These are phyloP conservation scores for Eupsilia transversa DNA, from an alignment of 2,888 invertebrate genomes.

Conservation along the genomic window DNA sequence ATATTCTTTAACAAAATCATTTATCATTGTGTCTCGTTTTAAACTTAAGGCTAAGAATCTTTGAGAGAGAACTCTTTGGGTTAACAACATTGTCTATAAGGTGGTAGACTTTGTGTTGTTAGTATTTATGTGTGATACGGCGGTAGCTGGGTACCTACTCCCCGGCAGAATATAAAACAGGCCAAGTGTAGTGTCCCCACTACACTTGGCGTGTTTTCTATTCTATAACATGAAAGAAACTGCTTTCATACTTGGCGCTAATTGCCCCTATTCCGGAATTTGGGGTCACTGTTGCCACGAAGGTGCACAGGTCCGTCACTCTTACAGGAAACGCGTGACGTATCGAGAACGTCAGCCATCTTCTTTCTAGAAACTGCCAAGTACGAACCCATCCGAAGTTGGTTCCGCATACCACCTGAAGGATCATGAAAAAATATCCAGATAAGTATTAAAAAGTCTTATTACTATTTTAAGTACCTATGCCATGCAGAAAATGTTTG, in stretches of 20 bases:
- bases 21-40: neutral
- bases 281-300: conserved; percentile 73
- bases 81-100: neutral
- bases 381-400: conserved; percentile 83
- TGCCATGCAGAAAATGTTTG: neutral
- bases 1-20: neutral
- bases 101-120: neutral
- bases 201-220: neutral
- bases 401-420: conserved; percentile 78
- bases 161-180: no score
- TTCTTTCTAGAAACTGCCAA: conserved; percentile 82
- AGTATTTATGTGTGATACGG: neutral
- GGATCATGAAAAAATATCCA: conserved; percentile 7
- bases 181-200: no score
- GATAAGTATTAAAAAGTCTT: neutral
- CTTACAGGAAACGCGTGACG: conserved; percentile 81
- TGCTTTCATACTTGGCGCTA: conserved; percentile 69
- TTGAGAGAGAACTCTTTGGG: no score
- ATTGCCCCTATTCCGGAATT: conserved; percentile 72
- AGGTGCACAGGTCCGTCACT: conserved; percentile 74
- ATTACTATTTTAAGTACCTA: conserved; percentile 1
- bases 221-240: neutral
- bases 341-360: conserved; percentile 84
- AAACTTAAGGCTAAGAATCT: neutral
- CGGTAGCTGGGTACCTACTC: no score